Base-by-base conservation (phyloP, 2,113 vertebrate genomes). In the Colius striatus region DNA sequence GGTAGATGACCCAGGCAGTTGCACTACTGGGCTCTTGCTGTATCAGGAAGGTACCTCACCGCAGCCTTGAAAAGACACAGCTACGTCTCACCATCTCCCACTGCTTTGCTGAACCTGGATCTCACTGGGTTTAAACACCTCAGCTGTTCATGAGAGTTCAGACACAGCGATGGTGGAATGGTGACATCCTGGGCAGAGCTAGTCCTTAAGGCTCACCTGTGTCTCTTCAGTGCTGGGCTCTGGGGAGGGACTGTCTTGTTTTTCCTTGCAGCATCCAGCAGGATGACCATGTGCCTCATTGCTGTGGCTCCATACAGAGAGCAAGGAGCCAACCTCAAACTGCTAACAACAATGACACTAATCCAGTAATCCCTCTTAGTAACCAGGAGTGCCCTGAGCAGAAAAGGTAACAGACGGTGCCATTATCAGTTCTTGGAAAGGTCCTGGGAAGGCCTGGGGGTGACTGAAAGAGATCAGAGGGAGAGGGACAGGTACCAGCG, bases 141-240 rank as follows among this genome's bases (percentile, higher is more conserved):
- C 27, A 53, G 41, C 12, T 74, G 19, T 23, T 34, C 25, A 38
- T 51, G 18, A 0, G 5, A 70, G 10, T 21, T 51, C 82, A 45
- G 47, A 48, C 29, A 47, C 13, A 41, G 23, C 48, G 29, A 7
- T 2, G 15, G 30, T 14, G n/a, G 15, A 54, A 32, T 32, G 53
- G 16, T 14, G 38, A 51, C n/a, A 26, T 21, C 26, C 62, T 54
- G 78, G 34, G 60, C 73, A 75, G 62, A 38, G 54, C 32, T n/a
- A 5, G 25, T 34, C 22, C 58, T 41, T 18, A 3, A 4, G n/a
- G 5, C 27, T 73, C 1, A 1, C 22, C 34, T 0, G 0, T 12
- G 17, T 36, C 75, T 60, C 25, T 67, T 57, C 60, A 57, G 36
- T 0, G 0, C 51, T 75, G 63, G 32, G 15, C 30, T 43, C 53